phyloP scores from a whole-genome alignment of 2,797 vertebrate genomes.

The Adrianichthys oophorus region DNA sequence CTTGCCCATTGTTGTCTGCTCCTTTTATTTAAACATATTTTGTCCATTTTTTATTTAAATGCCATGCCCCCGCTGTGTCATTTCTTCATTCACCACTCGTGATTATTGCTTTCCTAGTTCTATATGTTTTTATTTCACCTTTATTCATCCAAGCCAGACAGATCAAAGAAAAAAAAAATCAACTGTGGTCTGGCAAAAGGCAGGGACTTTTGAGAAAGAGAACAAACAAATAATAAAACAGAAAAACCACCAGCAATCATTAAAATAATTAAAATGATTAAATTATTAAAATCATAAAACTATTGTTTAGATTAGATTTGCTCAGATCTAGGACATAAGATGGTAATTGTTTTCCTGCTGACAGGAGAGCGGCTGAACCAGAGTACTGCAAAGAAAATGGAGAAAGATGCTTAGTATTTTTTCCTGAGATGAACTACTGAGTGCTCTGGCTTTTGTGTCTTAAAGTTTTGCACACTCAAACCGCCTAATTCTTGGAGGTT shows the following conservation, averaged over 20 bases:
- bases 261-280: too few species aligned
- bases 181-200: too few species aligned
- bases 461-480: slow-evolving; percentile 5
- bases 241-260: too few species aligned
- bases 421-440: slow-evolving; percentile 5
- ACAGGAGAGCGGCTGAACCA: slow-evolving; percentile 1
- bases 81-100: slow-evolving; percentile 28
- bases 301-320: too few species aligned
- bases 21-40: slow-evolving; percentile 6
- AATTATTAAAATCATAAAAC: too few species aligned
- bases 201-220: too few species aligned
- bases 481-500: slow-evolving; percentile 24
- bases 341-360: neutral
- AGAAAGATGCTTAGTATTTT: slow-evolving; percentile 5
- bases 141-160: too few species aligned
- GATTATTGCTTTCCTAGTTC: slow-evolving; percentile 21
- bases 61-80: slow-evolving; percentile 13
- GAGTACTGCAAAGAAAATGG: neutral
- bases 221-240: too few species aligned
- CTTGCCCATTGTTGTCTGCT: slow-evolving; percentile 15
- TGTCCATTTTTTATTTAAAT: slow-evolving; percentile 8
- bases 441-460: slow-evolving; percentile 5
- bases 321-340: neutral
- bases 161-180: too few species aligned
- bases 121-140: slow-evolving; percentile 1